phyloP scores from a whole-genome alignment of 2,888 invertebrate genomes.

The Linnaemya vulpina region DNA sequence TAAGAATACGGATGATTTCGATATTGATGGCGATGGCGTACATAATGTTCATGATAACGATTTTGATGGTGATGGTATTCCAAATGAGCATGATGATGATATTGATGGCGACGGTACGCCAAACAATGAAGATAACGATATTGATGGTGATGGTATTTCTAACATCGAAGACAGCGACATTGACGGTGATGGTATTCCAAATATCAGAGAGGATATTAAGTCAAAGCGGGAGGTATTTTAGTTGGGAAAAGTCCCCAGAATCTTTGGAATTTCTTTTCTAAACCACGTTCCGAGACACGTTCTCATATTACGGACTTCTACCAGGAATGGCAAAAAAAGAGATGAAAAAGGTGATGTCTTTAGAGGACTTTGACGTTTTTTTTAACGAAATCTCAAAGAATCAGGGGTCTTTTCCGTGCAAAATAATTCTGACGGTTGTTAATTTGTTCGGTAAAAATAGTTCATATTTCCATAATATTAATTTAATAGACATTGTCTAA shows the following conservation, averaged over 20 bases:
- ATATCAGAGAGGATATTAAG: slow-evolving; percentile 68
- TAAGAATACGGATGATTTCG: slow-evolving; percentile 79
- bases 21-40: slow-evolving; percentile 76
- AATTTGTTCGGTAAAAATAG: slow-evolving; percentile 69
- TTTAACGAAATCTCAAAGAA: slow-evolving; percentile 48
- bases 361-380: background rate
- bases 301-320: background rate
- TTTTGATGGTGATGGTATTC: slow-evolving; percentile 80
- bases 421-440: slow-evolving; percentile 62
- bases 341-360: background rate
- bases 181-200: slow-evolving; percentile 73
- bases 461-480: slow-evolving; percentile 71
- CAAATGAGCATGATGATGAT: slow-evolving; percentile 80
- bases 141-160: slow-evolving; percentile 72
- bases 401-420: slow-evolving; percentile 56
- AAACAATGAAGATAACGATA: slow-evolving; percentile 74
- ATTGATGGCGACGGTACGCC: slow-evolving; percentile 82
- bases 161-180: slow-evolving; percentile 72
- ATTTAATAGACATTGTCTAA: slow-evolving; percentile 75
- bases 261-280: slow-evolving; percentile 41
- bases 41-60: slow-evolving; percentile 77
- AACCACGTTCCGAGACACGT: background rate
- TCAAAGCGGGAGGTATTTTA: slow-evolving; percentile 76
- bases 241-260: slow-evolving; percentile 69
- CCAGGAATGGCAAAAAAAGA: too few species aligned